A percentile compares a stretch with the other conserved stretches of the same genome.
Evolutionary conservation across 2,797 vertebrate species (phyloP).

Genomic region (Ciconia nigra): DNA sequence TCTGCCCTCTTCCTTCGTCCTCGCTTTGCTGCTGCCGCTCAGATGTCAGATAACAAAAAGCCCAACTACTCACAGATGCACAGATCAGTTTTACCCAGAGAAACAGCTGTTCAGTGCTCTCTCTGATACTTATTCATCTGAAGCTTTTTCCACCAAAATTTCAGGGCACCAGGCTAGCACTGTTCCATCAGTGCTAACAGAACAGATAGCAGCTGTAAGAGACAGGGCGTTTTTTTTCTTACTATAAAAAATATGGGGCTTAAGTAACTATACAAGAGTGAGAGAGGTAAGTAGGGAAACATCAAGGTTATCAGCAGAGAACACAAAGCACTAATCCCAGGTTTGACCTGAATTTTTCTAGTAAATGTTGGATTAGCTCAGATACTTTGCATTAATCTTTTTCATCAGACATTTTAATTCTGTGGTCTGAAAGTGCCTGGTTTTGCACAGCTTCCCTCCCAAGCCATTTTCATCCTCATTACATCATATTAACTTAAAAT

Average conservation of each 20-base stretch:
- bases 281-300: not conserved
- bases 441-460: not conserved
- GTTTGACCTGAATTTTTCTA: slow-evolving; percentile 48
- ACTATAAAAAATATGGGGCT: not conserved
- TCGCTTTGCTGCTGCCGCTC: not conserved
- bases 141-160: not conserved
- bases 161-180: not conserved
- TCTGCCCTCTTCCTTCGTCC: not conserved
- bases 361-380: slow-evolving; percentile 23
- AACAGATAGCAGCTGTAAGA: not conserved
- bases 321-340: slow-evolving; percentile 13
- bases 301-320: slow-evolving; percentile 9
- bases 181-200: not conserved
- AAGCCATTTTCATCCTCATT: not conserved
- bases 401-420: slow-evolving; percentile 6
- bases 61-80: not conserved
- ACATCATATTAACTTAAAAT: not conserved
- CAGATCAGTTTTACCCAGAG: not conserved
- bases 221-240: rapidly evolving
- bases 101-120: not conserved
- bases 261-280: not conserved
- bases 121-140: not conserved
- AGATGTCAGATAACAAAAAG: not conserved
- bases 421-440: not conserved
- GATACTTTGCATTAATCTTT: slow-evolving; percentile 41